These are phyloP conservation scores for Silvanus unidentatus DNA, from an alignment of 2,888 invertebrate species.

Conservation along the genomic window DNA sequence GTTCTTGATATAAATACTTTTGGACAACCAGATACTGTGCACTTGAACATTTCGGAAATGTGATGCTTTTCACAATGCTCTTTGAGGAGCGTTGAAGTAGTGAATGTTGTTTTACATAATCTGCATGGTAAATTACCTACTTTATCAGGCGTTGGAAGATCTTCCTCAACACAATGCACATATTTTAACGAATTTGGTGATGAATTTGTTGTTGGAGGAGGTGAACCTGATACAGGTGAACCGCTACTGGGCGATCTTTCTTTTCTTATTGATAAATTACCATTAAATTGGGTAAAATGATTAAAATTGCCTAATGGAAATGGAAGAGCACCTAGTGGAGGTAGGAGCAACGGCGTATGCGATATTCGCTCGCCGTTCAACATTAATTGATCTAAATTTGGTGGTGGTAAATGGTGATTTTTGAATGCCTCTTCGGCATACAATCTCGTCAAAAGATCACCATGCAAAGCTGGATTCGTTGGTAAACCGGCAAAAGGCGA, in stretches of 20 bases:
- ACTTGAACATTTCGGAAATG: constrained; percentile 63
- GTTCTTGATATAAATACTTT: constrained; percentile 74
- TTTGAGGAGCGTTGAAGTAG: constrained; percentile 58
- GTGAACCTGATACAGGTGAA: constrained; percentile 49
- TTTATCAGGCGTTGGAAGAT: constrained; percentile 59
- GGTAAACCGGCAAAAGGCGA: constrained; percentile 53
- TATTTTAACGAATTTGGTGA: constrained; percentile 38
- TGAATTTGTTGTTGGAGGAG: constrained; percentile 47
- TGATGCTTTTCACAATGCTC: constrained; percentile 69
- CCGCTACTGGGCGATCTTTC: constrained; percentile 51
- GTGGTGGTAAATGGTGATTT: constrained; percentile 47
- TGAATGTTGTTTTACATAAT: constrained; percentile 61
- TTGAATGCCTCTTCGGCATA: constrained; percentile 65
- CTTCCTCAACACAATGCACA: constrained; percentile 61
- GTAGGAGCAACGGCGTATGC: constrained; percentile 55
- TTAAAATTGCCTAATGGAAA: constrained; percentile 49
- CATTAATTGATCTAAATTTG: constrained; percentile 47
- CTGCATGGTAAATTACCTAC: constrained; percentile 65
- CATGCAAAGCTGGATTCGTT: constrained; percentile 63
- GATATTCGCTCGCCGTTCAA: constrained; percentile 50
- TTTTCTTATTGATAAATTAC: constrained; percentile 36
- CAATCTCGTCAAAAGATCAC: constrained; percentile 70
- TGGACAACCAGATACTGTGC: constrained; percentile 70
- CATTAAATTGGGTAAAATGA: constrained; percentile 46
- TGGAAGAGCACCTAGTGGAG: constrained; percentile 52